These are phyloP conservation scores for Lasioglossum pauxillum DNA, from an alignment of 2,888 invertebrate species.

Conservation along the genomic window DNA sequence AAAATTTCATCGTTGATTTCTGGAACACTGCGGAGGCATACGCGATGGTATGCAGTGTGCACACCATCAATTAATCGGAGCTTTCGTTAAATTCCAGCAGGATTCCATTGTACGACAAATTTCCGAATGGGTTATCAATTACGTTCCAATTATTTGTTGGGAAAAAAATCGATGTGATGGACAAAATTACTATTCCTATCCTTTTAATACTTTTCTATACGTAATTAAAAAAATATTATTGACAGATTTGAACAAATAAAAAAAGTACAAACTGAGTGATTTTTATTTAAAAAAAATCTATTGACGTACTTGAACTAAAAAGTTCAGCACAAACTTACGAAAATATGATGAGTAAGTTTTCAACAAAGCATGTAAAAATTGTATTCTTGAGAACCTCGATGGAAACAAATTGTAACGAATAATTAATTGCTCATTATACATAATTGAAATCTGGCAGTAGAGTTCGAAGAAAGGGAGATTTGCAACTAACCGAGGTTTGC, in stretches of 20 bases:
- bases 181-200: neutral
- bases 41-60: neutral
- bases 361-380: neutral
- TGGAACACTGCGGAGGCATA: neutral
- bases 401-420: neutral
- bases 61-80: neutral
- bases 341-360: neutral
- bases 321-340: neutral
- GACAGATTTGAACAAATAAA: neutral
- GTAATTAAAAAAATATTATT: neutral
- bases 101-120: neutral
- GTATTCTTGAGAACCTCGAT: neutral
- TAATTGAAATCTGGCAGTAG: neutral
- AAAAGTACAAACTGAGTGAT: neutral
- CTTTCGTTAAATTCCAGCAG: neutral
- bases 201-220: neutral
- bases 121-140: neutral
- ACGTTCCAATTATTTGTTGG: neutral
- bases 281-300: neutral
- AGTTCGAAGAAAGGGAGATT: neutral
- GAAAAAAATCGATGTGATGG: neutral
- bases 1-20: neutral
- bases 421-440: neutral
- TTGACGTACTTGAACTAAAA: neutral
- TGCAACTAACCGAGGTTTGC: neutral